A percentile compares a stretch with the other conserved stretches of the same genome.
These are phyloP conservation scores for Orestias chungarensis DNA, from an alignment of 2,797 vertebrate genomes.

Conservation along the genomic window DNA sequence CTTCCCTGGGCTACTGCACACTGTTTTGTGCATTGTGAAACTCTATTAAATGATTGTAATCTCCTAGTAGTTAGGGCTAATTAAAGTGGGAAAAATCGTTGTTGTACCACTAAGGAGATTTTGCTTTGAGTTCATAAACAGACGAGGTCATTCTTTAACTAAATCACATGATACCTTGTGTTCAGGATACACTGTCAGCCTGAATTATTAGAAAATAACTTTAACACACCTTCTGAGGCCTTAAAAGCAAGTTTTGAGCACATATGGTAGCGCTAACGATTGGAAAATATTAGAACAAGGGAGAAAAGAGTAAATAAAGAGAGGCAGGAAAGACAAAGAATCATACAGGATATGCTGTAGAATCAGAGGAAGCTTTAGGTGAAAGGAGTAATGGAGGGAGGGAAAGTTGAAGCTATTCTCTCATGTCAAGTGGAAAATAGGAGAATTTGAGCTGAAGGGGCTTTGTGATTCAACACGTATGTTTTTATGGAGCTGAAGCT, in stretches of 20 bases:
- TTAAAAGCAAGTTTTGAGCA: slow-evolving; percentile 43
- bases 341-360: slow-evolving; percentile 40
- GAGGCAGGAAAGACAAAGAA: slow-evolving; percentile 31
- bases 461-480: slow-evolving; percentile 63
- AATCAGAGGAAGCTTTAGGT: slow-evolving; percentile 35
- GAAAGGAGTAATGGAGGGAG: slow-evolving; percentile 28
- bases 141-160: slow-evolving; percentile 66
- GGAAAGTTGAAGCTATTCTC: slow-evolving; percentile 43
- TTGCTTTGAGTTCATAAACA: slow-evolving; percentile 36
- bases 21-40: slow-evolving; percentile 49
- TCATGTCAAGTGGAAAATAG: slow-evolving; percentile 45
- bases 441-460: slow-evolving; percentile 26
- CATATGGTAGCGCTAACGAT: slow-evolving; percentile 61
- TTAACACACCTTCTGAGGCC: slow-evolving; percentile 28
- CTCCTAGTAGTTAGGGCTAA: slow-evolving; percentile 63
- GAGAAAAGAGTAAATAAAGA: slow-evolving; percentile 42
- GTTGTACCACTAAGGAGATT: slow-evolving; percentile 46
- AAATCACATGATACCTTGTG: slow-evolving; percentile 20
- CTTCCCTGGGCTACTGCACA: slow-evolving; percentile 39
- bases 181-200: neutral
- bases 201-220: slow-evolving; percentile 12
- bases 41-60: slow-evolving; percentile 67
- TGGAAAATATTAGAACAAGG: slow-evolving; percentile 35
- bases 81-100: slow-evolving; percentile 49
- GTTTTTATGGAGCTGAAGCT: slow-evolving; percentile 35